Percentiles rank a stretch among this genome's conserved stretches.
Conservation (phyloP, 1,140 invertebrate species). For the Cyrtorhinus lividipennis region DNA sequence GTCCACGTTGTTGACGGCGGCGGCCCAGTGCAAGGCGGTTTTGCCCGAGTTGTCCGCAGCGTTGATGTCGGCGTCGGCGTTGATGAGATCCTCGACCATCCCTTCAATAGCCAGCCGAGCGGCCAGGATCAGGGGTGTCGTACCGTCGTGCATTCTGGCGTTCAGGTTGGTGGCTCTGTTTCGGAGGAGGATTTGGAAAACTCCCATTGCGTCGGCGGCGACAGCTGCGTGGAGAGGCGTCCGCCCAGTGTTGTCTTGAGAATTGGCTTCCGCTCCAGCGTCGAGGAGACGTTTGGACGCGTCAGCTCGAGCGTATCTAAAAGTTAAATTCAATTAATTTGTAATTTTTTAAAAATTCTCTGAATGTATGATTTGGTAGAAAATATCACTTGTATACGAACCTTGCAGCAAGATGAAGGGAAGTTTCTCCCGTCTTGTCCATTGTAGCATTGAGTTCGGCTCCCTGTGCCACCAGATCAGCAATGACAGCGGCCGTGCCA, state of each 20-base stretch:
- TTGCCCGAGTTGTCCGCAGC: constrained; percentile 88
- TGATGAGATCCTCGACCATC: constrained; percentile 91
- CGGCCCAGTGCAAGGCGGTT: constrained; percentile 92
- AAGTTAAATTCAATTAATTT: not conserved
- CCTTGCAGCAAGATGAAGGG: constrained; percentile 81
- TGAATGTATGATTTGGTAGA: not conserved
- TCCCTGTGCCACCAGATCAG: constrained; percentile 78
- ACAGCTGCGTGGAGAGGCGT: constrained; percentile 90
- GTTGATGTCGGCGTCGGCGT: constrained; percentile 89
- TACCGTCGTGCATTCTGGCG: constrained; percentile 86
- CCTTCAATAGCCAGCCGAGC: constrained; percentile 79
- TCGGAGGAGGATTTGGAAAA: constrained; percentile 77
- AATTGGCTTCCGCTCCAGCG: constrained; percentile 87
- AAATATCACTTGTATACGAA: constrained; percentile 21
- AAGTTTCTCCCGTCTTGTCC: constrained; percentile 88
- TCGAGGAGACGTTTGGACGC: constrained; percentile 86
- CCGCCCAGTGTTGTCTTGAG: constrained; percentile 81
- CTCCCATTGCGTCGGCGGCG: constrained; percentile 88
- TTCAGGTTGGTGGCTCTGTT: constrained; percentile 90
- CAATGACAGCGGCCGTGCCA: constrained; percentile 78
- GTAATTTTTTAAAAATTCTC: too few relatives aligned
- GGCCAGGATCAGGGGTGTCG: constrained; percentile 84
- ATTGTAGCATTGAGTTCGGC: constrained; percentile 84
- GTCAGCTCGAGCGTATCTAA: constrained; percentile 75
- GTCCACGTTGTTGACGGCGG: constrained; percentile 88